Evolutionary conservation across 2,113 vertebrate genomes (phyloP).

Genomic region (Petrocephalus zakoni): DNA sequence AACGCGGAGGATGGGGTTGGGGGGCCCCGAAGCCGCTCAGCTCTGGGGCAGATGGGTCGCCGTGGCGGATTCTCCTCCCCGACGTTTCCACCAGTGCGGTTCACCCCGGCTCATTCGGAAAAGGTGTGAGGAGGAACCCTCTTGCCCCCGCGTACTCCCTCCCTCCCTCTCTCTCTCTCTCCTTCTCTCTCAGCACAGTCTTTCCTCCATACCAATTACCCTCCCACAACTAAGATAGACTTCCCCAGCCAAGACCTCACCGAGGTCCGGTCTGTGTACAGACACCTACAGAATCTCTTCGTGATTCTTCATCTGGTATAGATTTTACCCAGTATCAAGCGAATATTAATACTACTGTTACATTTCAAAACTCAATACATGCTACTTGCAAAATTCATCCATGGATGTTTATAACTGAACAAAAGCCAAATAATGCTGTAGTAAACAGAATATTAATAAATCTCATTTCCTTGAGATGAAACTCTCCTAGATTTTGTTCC

Average conservation of each 20-base stretch:
- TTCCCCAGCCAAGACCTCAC: not conserved
- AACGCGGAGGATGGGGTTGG: not conserved
- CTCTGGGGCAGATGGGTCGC: not conserved
- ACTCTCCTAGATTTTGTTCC: conserved; percentile 47
- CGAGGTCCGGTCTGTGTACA: not conserved
- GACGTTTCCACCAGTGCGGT: not conserved
- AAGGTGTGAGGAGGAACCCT: not conserved
- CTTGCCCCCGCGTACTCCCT: not conserved
- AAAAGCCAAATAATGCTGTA: conserved; percentile 40
- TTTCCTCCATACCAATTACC: not conserved
- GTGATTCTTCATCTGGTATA: not conserved
- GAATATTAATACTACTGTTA: not conserved
- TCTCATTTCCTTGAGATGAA: conserved; percentile 53
- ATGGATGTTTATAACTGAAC: not conserved
- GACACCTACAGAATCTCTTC: not conserved
- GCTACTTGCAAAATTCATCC: not conserved
- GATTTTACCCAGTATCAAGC: not conserved
- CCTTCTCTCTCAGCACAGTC: not conserved
- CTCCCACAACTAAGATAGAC: not conserved
- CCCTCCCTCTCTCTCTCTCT: not conserved
- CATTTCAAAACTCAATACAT: not conserved
- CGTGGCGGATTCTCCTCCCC: not conserved
- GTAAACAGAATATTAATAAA: conserved; percentile 48
- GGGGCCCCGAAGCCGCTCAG: not conserved
- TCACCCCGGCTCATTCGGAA: not conserved